Evolutionary conservation across 2,113 vertebrate genomes (phyloP), one percentile per base, ranked within the genome.

Genomic region (Cyprinodon brontotheroides): DNA sequence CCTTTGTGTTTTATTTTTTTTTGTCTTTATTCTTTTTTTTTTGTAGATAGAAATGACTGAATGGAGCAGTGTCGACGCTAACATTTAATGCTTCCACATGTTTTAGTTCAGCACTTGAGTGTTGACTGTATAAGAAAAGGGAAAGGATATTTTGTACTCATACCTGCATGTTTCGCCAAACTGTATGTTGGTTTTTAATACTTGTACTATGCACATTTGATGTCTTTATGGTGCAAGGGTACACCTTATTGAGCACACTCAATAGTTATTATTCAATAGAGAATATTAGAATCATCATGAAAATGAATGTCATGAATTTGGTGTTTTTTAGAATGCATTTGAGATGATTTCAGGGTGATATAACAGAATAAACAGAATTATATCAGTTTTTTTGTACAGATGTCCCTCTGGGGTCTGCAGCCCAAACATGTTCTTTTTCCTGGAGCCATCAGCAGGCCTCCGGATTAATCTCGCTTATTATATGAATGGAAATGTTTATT

Each of bases 121-220:
- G 87, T 80, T 91, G 79, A 88, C 84, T 84, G 70, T 85, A 78
- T 68, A 12, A 82, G 7, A 7, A 88, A 91, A 90, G 81, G 82
- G 84, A 85, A 53, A 68, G 39, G 15, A 66, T 80, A 37, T 81
- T 82, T 68, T 77, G 82, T 50, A 74, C 41, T 71, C 77, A 20
- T 59, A 59, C 22, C 75, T 89, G 92, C 90, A 93, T 91, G 90
- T 90, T 77, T 77, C 72, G 83, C 72, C 75, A 62, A 80, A 75
- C 74, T 82, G 77, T 85, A 70, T 78, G 63, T 77, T 48, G 75
- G 68, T 74, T 86, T 91, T 88, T 84, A 87, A 83, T 70, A 91
- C 72, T 80, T 79, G 88, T 90, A 92, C 93, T 95, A 94, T 95
- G 94, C 93, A 94, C 89, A 92, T 62, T 72, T 78, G 82, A 86